Evolutionary conservation across 2,888 invertebrate genomes (phyloP).

Genomic region (Synergus umbraculus): DNA sequence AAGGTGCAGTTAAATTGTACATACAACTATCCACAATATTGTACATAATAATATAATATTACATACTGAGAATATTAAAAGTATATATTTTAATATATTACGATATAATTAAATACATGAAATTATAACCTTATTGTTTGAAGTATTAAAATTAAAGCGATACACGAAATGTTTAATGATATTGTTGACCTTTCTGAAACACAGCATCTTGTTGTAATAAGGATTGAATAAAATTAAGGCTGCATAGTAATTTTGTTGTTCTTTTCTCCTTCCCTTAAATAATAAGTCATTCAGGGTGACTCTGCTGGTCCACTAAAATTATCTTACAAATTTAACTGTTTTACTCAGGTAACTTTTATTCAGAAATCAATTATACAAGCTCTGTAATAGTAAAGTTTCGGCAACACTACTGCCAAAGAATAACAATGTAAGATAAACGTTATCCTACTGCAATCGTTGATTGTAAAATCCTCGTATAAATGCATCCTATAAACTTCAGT

Average conservation of each 20-base stretch:
- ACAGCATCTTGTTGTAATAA: slow-evolving; percentile 74
- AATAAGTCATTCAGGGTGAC: not conserved
- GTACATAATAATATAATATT: slow-evolving; percentile 67
- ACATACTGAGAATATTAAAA: slow-evolving; percentile 73
- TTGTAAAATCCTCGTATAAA: slow-evolving; percentile 25
- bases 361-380: slow-evolving; percentile 14
- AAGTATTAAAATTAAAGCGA: slow-evolving; percentile 72
- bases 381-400: slow-evolving; percentile 8
- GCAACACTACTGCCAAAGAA: slow-evolving; percentile 9
- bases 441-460: not conserved
- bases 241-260: slow-evolving; percentile 46
- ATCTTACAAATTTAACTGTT: not conserved
- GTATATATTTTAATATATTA: slow-evolving; percentile 77
- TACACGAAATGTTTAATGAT: slow-evolving; percentile 75
- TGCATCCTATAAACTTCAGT: slow-evolving; percentile 13
- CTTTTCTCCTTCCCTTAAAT: not conserved
- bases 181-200: slow-evolving; percentile 74
- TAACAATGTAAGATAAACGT: slow-evolving; percentile 23
- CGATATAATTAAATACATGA: slow-evolving; percentile 73
- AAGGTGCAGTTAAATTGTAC: slow-evolving; percentile 74
- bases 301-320: too few relatives aligned
- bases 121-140: slow-evolving; percentile 75
- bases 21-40: slow-evolving; percentile 67
- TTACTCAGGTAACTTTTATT: slow-evolving; percentile 19
- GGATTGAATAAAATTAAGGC: slow-evolving; percentile 74